Conservation (phyloP, 1,140 invertebrate species). For the Metopolophium dirhodum region DNA sequence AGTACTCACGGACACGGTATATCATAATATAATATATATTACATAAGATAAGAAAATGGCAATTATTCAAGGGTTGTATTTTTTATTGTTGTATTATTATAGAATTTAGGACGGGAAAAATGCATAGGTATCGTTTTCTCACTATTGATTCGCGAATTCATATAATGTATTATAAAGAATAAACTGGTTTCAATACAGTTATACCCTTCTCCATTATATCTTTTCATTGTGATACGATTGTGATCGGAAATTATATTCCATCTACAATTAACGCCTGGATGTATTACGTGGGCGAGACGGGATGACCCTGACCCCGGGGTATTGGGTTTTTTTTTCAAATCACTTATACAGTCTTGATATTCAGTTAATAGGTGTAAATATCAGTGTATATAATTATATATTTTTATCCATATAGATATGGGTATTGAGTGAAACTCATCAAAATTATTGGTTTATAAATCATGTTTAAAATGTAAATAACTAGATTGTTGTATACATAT, state of each 20-base stretch:
- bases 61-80: neutral
- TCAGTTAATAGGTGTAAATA: constrained; percentile 44
- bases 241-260: constrained; percentile 39
- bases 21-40: neutral
- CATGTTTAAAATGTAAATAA: constrained; percentile 1
- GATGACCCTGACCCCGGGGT: constrained; percentile 32
- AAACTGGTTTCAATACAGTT: constrained; percentile 28
- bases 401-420: neutral
- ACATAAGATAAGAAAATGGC: neutral
- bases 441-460: constrained; percentile 44
- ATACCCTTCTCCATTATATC: neutral
- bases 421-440: constrained; percentile 13
- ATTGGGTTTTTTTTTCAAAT: constrained; percentile 42
- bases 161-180: neutral
- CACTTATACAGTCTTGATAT: neutral
- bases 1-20: neutral
- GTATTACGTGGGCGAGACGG: constrained; percentile 27
- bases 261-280: constrained; percentile 44
- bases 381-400: neutral
- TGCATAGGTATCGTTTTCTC: neutral
- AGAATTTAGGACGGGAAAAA: neutral
- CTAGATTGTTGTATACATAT: neutral
- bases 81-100: neutral
- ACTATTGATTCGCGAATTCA: neutral
- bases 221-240: constrained; percentile 42